Conservation (phyloP, 2,113 vertebrate genomes). For the Sceloporus tristichus region DNA sequence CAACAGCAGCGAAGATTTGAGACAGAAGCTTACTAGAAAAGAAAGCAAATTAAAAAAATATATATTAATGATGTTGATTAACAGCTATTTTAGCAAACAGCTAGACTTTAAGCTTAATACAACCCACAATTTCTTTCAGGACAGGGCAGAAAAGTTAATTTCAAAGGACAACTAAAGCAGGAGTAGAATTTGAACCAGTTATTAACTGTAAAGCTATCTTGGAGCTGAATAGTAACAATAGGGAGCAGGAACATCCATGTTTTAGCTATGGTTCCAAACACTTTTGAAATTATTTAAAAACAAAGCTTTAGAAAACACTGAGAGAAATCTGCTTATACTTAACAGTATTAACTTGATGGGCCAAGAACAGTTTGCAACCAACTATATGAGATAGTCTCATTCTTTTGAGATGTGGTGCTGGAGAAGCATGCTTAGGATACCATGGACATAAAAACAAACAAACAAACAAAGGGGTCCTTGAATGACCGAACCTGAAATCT, state of each 20-base stretch:
- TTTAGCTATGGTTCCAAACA: neutral
- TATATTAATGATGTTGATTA: neutral
- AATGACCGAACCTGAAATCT: too few relatives aligned
- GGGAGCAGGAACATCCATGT: neutral
- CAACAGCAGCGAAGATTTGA: constrained; percentile 90
- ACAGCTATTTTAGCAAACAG: neutral
- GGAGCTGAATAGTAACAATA: neutral
- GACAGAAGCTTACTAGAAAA: constrained; percentile 86
- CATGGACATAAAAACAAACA: too few relatives aligned
- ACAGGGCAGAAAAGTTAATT: too few relatives aligned
- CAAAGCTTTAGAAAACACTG: neutral
- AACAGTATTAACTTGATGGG: neutral
- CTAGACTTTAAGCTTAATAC: neutral
- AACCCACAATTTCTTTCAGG: too few relatives aligned
- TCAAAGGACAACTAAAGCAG: too few relatives aligned
- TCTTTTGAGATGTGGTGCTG: too few relatives aligned
- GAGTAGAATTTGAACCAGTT: neutral
- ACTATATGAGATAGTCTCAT: neutral
- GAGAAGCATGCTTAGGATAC: too few relatives aligned
- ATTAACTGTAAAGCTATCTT: neutral
- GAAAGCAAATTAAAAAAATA: neutral
- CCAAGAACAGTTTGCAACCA: neutral
- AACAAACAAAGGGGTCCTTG: too few relatives aligned
- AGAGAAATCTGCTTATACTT: neutral
- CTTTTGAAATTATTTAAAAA: too few relatives aligned